Base-by-base conservation (phyloP, 2,888 invertebrate species). In the Dicycla oo region DNA sequence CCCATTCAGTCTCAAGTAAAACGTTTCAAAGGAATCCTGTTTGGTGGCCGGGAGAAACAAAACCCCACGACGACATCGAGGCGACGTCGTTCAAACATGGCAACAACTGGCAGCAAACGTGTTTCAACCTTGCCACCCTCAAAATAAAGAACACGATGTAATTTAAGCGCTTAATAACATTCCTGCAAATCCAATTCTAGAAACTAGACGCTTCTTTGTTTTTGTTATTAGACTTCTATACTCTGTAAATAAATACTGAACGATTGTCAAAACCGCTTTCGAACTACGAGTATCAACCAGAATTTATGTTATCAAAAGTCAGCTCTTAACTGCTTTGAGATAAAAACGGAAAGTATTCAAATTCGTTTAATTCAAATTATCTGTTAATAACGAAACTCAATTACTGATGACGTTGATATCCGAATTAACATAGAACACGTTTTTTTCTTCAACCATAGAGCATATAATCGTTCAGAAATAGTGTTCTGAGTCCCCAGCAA, bases 21-120 rank as follows among this genome's bases (percentile, higher is more conserved):
- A 88, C 83, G 86, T 88, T 89, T 89, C 89, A 88, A 91, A 91
- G 91, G 91, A 93, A 93, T 92, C 93, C 92, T 87, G 93, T 92
- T 92, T 90, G 88, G 89, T 90, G 81, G 54, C 89, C 83, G 86
- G 83, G 86, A 90, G 88, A 86, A 89, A 91, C 89, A 89, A 91
- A 91, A 90, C 88, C 84, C 79, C 69, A 70, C 79, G 69, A 82
- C 78, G 86, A 85, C 86, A 79, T 81, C 81, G 81, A 75, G 78
- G 80, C 80, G 82, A 73, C 80, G 65, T 75, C 75, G 68, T 60
- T 75, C 70, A 68, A 78, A 80, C 78, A 80, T 63, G 67, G 69
- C 73, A 69, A 75, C 66, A 65, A 70, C 66, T 64, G 58, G 61
- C n/a, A 38, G 69, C 72, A 60, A 77, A 40, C 61, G 61, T 69